phyloP scores from a whole-genome alignment of 2,797 vertebrate genomes.

The Acanthornis magna region DNA sequence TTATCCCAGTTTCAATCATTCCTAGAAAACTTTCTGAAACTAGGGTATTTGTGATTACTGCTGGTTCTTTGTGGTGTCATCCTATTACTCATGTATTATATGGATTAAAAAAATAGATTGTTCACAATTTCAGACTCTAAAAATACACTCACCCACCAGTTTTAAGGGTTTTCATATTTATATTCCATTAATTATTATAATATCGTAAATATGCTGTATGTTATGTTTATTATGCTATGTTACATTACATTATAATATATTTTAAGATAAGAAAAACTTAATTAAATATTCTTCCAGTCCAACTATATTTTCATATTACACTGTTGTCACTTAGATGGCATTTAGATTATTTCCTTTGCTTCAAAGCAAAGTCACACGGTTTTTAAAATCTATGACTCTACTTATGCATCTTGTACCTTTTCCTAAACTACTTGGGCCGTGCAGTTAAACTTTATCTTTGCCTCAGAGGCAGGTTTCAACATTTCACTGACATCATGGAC shows the following conservation, averaged over 20 bases:
- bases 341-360: not conserved
- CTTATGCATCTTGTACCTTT: not conserved
- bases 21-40: not conserved
- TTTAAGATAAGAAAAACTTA: not conserved
- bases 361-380: not conserved
- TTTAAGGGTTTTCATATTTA: not conserved
- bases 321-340: not conserved
- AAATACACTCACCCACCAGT: not conserved
- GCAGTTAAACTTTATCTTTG: not conserved
- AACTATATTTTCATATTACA: not conserved
- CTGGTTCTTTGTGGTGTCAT: not conserved
- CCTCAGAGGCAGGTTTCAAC: not conserved
- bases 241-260: not conserved
- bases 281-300: not conserved
- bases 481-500: not conserved
- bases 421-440: not conserved
- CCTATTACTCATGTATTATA: not conserved
- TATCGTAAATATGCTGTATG: not conserved
- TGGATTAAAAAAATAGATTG: not conserved
- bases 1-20: not conserved
- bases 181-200: not conserved
- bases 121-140: not conserved
- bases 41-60: not conserved
- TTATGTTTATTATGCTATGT: not conserved
- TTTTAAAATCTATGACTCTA: not conserved